A percentile compares a stretch with the other conserved stretches of the same genome.
Conservation (phyloP, 2,797 vertebrate species). For the Halcyon badia region DNA sequence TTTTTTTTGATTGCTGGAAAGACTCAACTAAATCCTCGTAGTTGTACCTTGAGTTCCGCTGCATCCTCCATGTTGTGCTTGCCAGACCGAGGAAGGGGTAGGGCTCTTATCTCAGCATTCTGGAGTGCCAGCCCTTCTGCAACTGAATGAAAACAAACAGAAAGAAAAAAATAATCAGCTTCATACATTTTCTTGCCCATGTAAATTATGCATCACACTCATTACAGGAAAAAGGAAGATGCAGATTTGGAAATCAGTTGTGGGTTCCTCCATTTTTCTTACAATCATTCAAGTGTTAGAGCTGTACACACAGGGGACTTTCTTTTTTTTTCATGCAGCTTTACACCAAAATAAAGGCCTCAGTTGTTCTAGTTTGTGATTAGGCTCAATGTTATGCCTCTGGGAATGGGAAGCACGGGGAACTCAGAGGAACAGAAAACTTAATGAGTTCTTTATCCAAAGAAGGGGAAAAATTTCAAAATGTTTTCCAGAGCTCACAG, state of each 20-base stretch:
- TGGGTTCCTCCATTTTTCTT: slow-evolving; percentile 39
- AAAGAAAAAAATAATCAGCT: not conserved
- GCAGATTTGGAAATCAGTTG: not conserved
- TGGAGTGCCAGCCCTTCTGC: slow-evolving; percentile 17
- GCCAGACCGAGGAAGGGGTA: not conserved
- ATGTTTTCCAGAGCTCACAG: not conserved
- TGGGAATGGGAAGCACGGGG: not conserved
- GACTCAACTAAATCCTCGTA: not conserved
- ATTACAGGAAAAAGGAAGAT: not conserved
- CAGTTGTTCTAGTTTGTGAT: slow-evolving; percentile 52
- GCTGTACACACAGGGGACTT: slow-evolving; percentile 30
- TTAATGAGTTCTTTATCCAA: slow-evolving; percentile 46
- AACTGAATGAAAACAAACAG: slow-evolving; percentile 19
- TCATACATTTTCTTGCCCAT: not conserved
- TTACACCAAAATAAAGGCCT: slow-evolving; percentile 65
- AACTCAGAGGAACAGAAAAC: slow-evolving; percentile 27
- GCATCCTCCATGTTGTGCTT: not conserved
- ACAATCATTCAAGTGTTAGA: slow-evolving; percentile 13
- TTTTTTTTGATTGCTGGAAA: not conserved
- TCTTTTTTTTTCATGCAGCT: slow-evolving; percentile 10
- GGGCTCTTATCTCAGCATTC: slow-evolving; percentile 36
- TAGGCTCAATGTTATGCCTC: slow-evolving; percentile 47
- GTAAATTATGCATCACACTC: slow-evolving; percentile 22
- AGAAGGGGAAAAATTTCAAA: not conserved
- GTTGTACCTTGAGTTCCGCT: not conserved